Base-by-base conservation (phyloP, 2,888 invertebrate genomes). In the Erebia aethiops region DNA sequence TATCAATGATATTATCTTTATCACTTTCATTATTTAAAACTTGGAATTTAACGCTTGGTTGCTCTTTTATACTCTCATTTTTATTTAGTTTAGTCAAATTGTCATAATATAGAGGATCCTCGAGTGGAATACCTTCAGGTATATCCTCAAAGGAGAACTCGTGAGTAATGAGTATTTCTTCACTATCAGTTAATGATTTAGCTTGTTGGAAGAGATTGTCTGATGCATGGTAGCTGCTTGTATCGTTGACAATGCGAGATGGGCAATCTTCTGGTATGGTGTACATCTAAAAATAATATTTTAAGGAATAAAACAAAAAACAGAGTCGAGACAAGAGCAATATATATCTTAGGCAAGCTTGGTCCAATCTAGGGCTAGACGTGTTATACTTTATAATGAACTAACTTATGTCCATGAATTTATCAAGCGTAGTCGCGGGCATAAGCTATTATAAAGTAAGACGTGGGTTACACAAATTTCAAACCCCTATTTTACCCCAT, bases 241-340 rank as follows among this genome's bases (percentile, higher is more conserved):
- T 73, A 18, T 88, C 83, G 65, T 87, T 83, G 0, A 83, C 74
- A 67, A 89, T 82, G 41, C 84, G 81, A 0, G 91, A 76, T 11
- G 89, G 92, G 71, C 93, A 94, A 57, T 91, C 89, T 79, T 92
- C 93, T 14, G 92, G 89, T 58, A 93, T 91, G 4, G 90, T 89
- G 77, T 88, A 94, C 73, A 87, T 85, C 93, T 93, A 83, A 11
- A 80, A 71, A 51, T 46, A 51, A 56, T 35, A 35, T 26, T 26
- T 57, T 26, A 18, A 14, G 10, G 26, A 8, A 9, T 26, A 10
- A 49, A 49, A n/a, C 43, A 16, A 43, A 18, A 3, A 60, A n/a
- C 9, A 1, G 10, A 43, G n/a, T 16, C n/a, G 13, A 56, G 43
- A 14, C 10, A 18, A 54, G 54, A 54, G 16, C 16, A n/a, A n/a